phyloP scores from a whole-genome alignment of 1,140 invertebrate genomes.

The Rhynchophorus ferrugineus region DNA sequence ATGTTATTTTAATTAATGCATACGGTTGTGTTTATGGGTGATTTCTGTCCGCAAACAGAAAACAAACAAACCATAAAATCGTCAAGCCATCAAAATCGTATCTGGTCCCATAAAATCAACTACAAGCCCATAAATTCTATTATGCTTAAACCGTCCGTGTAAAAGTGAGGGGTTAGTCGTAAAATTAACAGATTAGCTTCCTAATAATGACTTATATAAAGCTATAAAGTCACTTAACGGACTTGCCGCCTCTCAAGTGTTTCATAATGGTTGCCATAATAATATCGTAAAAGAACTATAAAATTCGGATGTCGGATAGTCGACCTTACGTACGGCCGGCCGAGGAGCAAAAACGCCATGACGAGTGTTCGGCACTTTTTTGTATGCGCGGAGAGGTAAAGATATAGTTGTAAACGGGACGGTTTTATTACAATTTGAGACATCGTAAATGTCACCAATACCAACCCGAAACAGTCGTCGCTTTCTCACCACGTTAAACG shows the following conservation, averaged over 20 bases:
- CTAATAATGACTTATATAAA: constrained; percentile 26
- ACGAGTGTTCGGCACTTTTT: constrained; percentile 31
- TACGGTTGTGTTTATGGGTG: no score
- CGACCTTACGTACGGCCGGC: constrained; percentile 2
- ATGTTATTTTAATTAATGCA: no score
- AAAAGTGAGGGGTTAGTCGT: constrained; percentile 16
- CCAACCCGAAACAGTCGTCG: constrained; percentile 26
- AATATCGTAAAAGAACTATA: constrained; percentile 24
- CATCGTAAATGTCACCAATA: constrained; percentile 36
- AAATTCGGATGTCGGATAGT: constrained; percentile 15
- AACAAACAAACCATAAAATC: background rate
- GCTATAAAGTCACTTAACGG: constrained; percentile 21
- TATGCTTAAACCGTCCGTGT: constrained; percentile 14
- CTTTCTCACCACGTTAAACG: constrained; percentile 27
- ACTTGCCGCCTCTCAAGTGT: constrained; percentile 20
- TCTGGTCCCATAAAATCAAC: constrained; percentile 12
- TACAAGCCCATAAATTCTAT: constrained; percentile 10
- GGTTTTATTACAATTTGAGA: constrained; percentile 36
- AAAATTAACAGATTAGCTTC: constrained; percentile 21
- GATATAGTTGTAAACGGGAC: constrained; percentile 32
- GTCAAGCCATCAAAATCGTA: background rate
- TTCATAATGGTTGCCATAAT: constrained; percentile 22
- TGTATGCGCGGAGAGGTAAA: constrained; percentile 29
- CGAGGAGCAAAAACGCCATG: no score
- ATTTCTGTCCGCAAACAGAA: no score